These are phyloP conservation scores for Propithecus perrieri DNA, from an alignment of 2,797 vertebrate species.

Conservation along the genomic window DNA sequence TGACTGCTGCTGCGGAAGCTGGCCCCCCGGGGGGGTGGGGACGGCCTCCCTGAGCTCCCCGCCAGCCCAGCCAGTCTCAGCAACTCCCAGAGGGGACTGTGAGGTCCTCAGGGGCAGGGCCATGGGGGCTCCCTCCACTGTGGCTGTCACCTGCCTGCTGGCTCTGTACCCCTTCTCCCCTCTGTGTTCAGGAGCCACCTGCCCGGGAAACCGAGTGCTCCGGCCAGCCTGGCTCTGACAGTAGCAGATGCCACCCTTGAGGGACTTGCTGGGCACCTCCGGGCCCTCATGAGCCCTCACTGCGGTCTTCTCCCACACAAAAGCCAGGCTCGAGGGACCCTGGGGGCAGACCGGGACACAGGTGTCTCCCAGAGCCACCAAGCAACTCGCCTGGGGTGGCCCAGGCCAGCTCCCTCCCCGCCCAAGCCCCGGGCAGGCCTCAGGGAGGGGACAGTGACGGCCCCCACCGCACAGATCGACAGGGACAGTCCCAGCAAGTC, in stretches of 20 bases:
- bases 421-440: not conserved
- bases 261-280: fast-evolving
- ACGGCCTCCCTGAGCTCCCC: too few relatives aligned
- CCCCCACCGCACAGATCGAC: not conserved
- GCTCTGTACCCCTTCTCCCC: too few relatives aligned
- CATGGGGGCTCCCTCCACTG: not conserved
- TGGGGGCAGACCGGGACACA: not conserved
- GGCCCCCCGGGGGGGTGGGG: too few relatives aligned
- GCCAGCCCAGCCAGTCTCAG: too few relatives aligned
- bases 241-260: not conserved
- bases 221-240: not conserved
- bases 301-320: not conserved
- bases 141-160: too few relatives aligned
- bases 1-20: not conserved
- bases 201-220: not conserved
- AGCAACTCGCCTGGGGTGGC: not conserved
- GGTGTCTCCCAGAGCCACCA: not conserved
- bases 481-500: not conserved
- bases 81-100: too few relatives aligned
- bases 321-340: not conserved
- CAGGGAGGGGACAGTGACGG: fast-evolving
- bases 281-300: not conserved
- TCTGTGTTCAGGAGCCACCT: not conserved
- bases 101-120: too few relatives aligned
- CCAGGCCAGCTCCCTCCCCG: fast-evolving